These are phyloP conservation scores for Mystacides longicornis DNA, from an alignment of 2,888 invertebrate species.

Conservation along the genomic window DNA sequence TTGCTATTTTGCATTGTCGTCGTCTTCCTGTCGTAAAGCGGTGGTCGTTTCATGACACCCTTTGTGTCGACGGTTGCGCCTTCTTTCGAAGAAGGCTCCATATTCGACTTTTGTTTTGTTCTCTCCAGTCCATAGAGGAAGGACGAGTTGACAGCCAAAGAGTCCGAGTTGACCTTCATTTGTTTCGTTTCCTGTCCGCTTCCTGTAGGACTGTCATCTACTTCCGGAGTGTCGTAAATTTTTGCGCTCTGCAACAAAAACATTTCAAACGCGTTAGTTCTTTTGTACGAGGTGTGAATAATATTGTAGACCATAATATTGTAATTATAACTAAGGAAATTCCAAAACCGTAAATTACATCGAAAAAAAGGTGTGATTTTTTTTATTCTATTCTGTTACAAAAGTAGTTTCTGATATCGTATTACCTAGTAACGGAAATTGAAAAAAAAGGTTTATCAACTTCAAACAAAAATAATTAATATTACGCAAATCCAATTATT, in stretches of 20 bases:
- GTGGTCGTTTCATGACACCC: constrained; percentile 26
- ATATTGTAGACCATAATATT: no score
- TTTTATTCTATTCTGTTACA: no score
- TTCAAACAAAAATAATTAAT: no score
- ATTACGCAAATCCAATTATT: no score
- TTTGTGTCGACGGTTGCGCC: background rate
- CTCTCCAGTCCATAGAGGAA: constrained; percentile 11
- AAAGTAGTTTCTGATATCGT: no score
- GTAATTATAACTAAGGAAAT: no score
- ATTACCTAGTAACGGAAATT: no score
- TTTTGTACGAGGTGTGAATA: no score
- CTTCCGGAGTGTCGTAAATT: constrained; percentile 39
- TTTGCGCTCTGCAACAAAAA: constrained; percentile 21
- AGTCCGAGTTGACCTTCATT: background rate
- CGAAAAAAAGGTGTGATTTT: no score
- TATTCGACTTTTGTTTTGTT: background rate
- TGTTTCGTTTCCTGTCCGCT: background rate
- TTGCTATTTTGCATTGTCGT: constrained; percentile 28
- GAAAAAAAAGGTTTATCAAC: no score
- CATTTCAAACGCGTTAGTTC: no score
- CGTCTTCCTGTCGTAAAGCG: constrained; percentile 11
- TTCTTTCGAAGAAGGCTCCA: background rate
- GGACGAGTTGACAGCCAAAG: constrained; percentile 7
- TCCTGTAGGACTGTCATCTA: background rate
- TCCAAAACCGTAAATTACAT: no score